A percentile compares a stretch with the other conserved stretches of the same genome.
Conservation (phyloP, 2,797 vertebrate species). For the Nothura maculosa region DNA sequence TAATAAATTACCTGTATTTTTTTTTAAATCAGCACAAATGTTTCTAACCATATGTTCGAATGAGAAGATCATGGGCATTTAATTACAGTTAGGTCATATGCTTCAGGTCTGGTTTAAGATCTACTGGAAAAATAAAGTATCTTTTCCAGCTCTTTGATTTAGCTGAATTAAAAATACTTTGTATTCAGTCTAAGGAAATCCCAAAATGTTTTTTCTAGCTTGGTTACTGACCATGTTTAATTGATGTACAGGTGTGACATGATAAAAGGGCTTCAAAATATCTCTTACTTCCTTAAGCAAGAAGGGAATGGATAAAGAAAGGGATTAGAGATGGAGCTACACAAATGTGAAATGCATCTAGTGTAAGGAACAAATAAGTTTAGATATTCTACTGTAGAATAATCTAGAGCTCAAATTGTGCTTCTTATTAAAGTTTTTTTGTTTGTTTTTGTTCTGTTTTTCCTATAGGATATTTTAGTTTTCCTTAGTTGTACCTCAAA, state of each 20-base stretch:
- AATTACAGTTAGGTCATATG: background rate
- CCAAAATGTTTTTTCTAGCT: conserved; percentile 62
- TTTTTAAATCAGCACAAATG: background rate
- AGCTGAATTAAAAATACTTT: background rate
- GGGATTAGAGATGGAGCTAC: background rate
- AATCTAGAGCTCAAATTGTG: background rate
- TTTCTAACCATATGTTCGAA: background rate
- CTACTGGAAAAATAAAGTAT: too few relatives aligned
- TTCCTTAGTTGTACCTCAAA: background rate
- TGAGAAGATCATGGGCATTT: background rate
- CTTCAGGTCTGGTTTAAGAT: too few relatives aligned
- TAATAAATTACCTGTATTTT: background rate
- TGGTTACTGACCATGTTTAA: conserved; percentile 41
- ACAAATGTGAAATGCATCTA: conserved; percentile 23
- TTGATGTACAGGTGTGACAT: background rate
- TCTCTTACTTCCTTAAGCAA: too few relatives aligned
- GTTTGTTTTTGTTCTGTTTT: background rate
- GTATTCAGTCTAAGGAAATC: conserved; percentile 54
- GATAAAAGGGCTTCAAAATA: too few relatives aligned
- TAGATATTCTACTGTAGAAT: conserved; percentile 2
- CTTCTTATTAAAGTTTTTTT: background rate
- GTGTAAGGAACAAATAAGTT: background rate
- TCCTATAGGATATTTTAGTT: background rate
- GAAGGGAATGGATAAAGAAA: conserved; percentile 28
- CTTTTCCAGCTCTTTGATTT: too few relatives aligned